Conservation (phyloP, 2,113 vertebrate genomes). For the Micromys minutus region DNA sequence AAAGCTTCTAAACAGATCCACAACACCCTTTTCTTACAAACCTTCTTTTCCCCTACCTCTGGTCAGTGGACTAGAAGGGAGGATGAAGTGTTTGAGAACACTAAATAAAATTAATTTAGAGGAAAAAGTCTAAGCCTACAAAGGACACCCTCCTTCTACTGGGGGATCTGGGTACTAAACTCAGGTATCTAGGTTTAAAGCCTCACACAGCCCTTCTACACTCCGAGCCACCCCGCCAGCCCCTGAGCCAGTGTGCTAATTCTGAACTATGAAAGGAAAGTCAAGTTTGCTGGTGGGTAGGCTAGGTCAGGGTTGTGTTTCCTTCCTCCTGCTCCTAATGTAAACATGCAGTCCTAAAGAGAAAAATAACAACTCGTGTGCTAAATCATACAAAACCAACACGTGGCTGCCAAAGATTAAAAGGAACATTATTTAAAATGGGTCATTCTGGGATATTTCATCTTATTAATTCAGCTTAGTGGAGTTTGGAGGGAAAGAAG, state of each 20-base stretch:
- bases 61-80: too few relatives aligned
- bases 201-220: not conserved
- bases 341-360: fast-evolving
- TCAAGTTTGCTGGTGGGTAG: not conserved
- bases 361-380: not conserved
- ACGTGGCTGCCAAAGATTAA: not conserved
- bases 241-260: not conserved
- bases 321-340: not conserved
- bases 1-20: too few relatives aligned
- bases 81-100: too few relatives aligned
- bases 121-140: too few relatives aligned
- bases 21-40: too few relatives aligned
- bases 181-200: not conserved
- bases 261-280: not conserved
- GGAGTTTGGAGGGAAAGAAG: not conserved
- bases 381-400: not conserved
- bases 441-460: not conserved
- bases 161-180: not conserved
- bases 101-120: too few relatives aligned
- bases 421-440: not conserved
- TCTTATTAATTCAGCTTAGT: conserved; percentile 28
- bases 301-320: fast-evolving
- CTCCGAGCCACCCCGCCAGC: not conserved
- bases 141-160: not conserved
- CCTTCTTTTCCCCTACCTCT: too few relatives aligned